Evolutionary conservation across 1,140 invertebrate species (phyloP).

Genomic region (Rhysida immarginata): DNA sequence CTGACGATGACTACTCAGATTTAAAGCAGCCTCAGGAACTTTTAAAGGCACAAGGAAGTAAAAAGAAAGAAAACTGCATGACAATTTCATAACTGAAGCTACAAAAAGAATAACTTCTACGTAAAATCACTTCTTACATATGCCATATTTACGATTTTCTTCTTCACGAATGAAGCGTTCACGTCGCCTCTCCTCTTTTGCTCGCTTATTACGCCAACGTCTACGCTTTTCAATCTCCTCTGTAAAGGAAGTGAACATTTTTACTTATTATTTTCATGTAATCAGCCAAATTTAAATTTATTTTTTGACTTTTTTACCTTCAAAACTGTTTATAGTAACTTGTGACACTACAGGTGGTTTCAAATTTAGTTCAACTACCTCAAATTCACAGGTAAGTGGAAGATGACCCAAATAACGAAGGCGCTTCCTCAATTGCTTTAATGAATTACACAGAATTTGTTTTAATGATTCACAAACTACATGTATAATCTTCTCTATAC

Average conservation of each 20-base stretch:
- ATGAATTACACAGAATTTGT: no score
- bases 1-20: constrained; percentile 41
- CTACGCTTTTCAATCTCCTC: constrained; percentile 49
- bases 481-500: no score
- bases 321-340: constrained; percentile 3
- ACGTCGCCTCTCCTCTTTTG: constrained; percentile 48
- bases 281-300: no score
- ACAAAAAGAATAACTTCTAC: background rate
- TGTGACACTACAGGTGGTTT: constrained; percentile 46
- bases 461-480: no score
- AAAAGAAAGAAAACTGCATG: background rate
- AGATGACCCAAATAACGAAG: constrained; percentile 73
- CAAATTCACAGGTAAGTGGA: constrained; percentile 75
- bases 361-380: constrained; percentile 72
- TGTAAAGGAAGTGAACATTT: constrained; percentile 17
- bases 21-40: constrained; percentile 36
- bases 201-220: constrained; percentile 41
- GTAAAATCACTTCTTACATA: constrained; percentile 19
- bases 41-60: constrained; percentile 15
- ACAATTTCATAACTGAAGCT: background rate
- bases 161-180: constrained; percentile 52
- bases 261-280: no score
- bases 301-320: no score
- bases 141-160: constrained; percentile 50
- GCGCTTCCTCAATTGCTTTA: constrained; percentile 24